Evolutionary conservation across 2,888 invertebrate genomes (phyloP), one percentile per base, ranked within the genome.

Genomic region (Pantelozetes paolii): DNA sequence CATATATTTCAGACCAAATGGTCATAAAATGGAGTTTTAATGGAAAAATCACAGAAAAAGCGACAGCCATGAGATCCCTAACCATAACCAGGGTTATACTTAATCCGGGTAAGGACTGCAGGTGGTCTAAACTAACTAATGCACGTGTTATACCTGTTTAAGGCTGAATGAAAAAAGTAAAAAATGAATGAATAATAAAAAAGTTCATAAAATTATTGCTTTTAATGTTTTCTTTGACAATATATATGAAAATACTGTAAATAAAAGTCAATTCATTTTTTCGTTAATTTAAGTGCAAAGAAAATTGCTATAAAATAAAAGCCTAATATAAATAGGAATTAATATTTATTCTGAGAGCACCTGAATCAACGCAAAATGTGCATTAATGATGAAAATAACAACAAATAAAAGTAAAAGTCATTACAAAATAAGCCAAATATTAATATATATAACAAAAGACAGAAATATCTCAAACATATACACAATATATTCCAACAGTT

Each of bases 321-420:
- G 40, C 32, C 32, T 32, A 62, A 62, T 62, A 18, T 15, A 32
- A 40, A 67, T 67, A 40, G 18, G 20, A 67, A 67, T 67, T 67
- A 67, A 67, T 67, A 67, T 67, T 67, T 67, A 42, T 67, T 67
- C 18, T 13, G 67, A 32, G 67, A 67, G 67, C 67, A 67, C 67
- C 67, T 67, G 67, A 64, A 64, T 42, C 67, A 40, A 67, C 67
- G 36, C 20, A 40, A 67, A 42, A 36, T 40, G 20, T 36, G 67
- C 67, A 67, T 67, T 67, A 67, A 67, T 67, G 67, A 67, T 67
- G 67, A 67, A 40, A 67, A 67, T 67, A 67, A 67, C 67, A 67
- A 67, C 30, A 54, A 62, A 36, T 40, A 67, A 67, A n/a, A 64
- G 64, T 36, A 32, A n/a, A 67, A 67, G 67, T 67, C 40, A 67